A percentile compares a stretch with the other conserved stretches of the same genome.
Evolutionary conservation across 2,113 vertebrate genomes (phyloP).

Genomic region (Aegithalos caudatus): DNA sequence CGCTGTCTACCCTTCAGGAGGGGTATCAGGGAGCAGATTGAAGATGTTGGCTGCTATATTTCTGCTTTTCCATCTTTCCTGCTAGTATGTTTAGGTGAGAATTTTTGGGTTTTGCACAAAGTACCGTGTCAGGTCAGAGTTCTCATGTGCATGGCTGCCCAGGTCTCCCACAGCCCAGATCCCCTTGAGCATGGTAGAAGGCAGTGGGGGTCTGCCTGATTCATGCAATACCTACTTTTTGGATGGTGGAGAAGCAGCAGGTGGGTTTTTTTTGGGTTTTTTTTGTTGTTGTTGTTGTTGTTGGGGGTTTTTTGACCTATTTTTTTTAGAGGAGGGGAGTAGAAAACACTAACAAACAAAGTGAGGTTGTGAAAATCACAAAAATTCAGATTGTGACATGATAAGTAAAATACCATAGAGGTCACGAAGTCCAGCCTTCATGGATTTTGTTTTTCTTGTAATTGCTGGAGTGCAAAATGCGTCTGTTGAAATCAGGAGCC

Average conservation of each 20-base stretch:
- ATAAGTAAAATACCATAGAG: neutral
- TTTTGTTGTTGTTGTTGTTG: neutral
- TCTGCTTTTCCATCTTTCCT: neutral
- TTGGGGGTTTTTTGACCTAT: too few species aligned
- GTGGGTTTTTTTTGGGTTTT: neutral
- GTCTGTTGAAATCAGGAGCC: neutral
- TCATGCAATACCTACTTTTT: neutral
- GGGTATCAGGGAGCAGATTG: rapidly evolving
- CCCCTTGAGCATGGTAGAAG: neutral
- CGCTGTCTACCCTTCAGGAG: neutral
- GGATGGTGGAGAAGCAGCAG: neutral
- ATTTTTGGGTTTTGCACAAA: rapidly evolving
- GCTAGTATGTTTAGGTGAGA: neutral
- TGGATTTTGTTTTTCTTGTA: neutral
- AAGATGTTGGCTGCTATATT: neutral
- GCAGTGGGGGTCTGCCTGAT: neutral
- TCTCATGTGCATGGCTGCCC: neutral
- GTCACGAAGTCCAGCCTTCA: neutral
- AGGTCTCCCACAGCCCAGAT: neutral
- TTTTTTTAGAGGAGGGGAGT: neutral
- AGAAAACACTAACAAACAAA: neutral
- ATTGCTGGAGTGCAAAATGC: neutral
- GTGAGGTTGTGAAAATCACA: neutral
- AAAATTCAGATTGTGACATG: neutral
- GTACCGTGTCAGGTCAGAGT: neutral